These are phyloP conservation scores for Manis crassicaudata DNA, from an alignment of 2,797 vertebrate genomes.

Conservation along the genomic window DNA sequence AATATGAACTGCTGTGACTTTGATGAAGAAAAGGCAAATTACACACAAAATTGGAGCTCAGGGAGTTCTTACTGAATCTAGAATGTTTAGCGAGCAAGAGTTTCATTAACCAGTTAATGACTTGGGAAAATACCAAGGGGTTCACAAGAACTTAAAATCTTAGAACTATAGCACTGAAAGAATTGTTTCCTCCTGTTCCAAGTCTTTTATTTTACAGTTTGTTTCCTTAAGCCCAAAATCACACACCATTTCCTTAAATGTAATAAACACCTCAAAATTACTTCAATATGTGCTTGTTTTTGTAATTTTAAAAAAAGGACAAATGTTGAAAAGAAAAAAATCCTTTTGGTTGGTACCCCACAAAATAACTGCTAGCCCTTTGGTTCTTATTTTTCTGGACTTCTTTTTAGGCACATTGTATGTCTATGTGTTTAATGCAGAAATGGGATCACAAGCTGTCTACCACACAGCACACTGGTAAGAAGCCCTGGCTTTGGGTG, in stretches of 20 bases:
- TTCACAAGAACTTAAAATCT: conserved; percentile 19
- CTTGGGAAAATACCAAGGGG: background rate
- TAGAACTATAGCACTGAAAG: background rate
- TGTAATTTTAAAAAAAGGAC: background rate
- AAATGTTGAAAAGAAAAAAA: background rate
- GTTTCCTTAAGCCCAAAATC: background rate
- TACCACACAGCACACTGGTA: background rate
- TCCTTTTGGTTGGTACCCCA: background rate
- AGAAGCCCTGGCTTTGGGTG: background rate
- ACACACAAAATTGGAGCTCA: background rate
- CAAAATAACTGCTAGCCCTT: conserved; percentile 4
- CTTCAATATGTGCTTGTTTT: background rate
- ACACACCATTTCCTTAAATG: background rate
- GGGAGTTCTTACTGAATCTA: background rate
- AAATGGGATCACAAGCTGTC: background rate
- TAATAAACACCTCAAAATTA: background rate
- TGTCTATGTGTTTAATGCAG: background rate
- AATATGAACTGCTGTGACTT: background rate
- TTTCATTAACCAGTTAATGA: conserved; percentile 10
- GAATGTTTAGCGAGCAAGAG: background rate
- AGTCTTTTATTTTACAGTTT: background rate
- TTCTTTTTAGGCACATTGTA: background rate
- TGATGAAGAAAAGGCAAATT: background rate
- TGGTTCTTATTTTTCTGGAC: conserved; percentile 15
- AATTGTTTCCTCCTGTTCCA: background rate